Evolutionary conservation across 2,888 invertebrate species (phyloP), one percentile per base, ranked within the genome.

Genomic region (Ceratothoa steindachneri): DNA sequence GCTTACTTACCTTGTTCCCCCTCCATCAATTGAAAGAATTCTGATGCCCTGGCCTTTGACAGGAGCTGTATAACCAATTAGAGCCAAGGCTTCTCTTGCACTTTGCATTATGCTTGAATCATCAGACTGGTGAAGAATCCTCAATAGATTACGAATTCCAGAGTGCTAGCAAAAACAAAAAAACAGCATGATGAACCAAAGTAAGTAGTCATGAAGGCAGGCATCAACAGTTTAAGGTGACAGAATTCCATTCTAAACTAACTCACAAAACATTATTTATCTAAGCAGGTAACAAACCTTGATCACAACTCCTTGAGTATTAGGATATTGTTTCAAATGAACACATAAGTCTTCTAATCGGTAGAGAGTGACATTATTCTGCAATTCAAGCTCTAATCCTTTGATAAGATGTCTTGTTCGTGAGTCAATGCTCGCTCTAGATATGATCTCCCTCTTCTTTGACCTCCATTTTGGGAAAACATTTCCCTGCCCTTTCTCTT

Each of bases 21-120:
- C 95, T 1, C 96, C 96, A 86, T 96, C 95, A 81, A 96, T 91
- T 0, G 93, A 87, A 69, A 96, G 86, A 72, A 96, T 89, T 82
- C 91, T 87, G 66, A 95, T 90, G 0, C 95, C 95, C 30, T 87
- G 87, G 0, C 90, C 89, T 73, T 87, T 87, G 2, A 91, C 86
- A 3, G 92, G 90, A 66, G 89, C 88, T 0, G 88, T 84, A 83
- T 91, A 87, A 0, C 94, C 94, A 80, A 93, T 84, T 74, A 93
- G 84, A 0, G 91, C 89, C 83, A 90, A 84, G 77, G 90, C 89
- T 86, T 88, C 87, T 80, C 86, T 82, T n/a, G 85, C 82, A n/a
- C 83, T 83, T 69, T 82, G 80, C 67, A 81, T 81, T 15, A 86
- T 80, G 81, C 84, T 81, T 72, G 83, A 77, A 82, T 87, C 84